These are phyloP conservation scores for Halisarca cf. caerulea DNA, from an alignment of 37 sponge, comb jelly and placozoan species.

Conservation along the genomic window DNA sequence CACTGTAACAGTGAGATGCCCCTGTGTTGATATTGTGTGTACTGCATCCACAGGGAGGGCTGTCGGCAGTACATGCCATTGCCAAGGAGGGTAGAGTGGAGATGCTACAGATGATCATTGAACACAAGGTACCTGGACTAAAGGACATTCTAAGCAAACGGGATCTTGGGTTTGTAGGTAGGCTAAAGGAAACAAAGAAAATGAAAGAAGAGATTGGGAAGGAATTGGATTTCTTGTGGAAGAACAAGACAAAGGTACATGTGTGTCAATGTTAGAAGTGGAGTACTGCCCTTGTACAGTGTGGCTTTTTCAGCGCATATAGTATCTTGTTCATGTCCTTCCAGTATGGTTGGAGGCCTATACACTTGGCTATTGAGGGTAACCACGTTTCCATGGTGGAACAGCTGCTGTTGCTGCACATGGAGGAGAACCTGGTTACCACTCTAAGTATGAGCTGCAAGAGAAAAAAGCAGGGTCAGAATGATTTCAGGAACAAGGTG, in stretches of 20 bases:
- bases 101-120: background rate
- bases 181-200: background rate
- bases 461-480: background rate
- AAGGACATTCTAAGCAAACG: background rate
- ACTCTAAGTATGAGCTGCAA: background rate
- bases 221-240: background rate
- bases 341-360: conserved; percentile 12
- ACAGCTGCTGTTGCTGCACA: background rate
- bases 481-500: background rate
- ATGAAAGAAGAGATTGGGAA: background rate
- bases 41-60: conserved; percentile 24
- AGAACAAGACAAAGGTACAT: conserved; percentile 8
- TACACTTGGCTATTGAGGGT: background rate
- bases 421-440: background rate
- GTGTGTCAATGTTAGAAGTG: background rate
- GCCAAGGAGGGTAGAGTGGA: background rate
- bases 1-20: no score
- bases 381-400: background rate
- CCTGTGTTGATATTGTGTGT: no score
- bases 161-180: background rate
- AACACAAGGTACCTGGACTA: background rate
- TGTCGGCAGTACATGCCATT: conserved; percentile 5
- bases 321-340: no score
- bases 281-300: no score
- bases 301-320: no score